phyloP scores from a whole-genome alignment of 2,888 invertebrate species.

The Rhagonycha fulva region DNA sequence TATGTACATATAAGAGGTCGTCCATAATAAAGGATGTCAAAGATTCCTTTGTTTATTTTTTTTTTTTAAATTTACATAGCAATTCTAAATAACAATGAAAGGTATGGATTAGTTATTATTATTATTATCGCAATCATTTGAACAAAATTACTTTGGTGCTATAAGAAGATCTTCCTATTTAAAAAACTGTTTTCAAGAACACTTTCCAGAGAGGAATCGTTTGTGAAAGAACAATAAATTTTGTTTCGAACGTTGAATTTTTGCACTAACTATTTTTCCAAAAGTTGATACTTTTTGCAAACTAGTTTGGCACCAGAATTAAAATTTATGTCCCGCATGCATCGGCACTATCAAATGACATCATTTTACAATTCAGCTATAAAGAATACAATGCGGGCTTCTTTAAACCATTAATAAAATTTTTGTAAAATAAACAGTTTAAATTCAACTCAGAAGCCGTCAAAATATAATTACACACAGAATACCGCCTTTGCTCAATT shows the following conservation, averaged over 20 bases:
- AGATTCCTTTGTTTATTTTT: too few relatives aligned
- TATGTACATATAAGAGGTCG: too few relatives aligned
- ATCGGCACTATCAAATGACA: constrained; percentile 14
- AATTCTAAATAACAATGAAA: not conserved
- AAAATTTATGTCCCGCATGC: constrained; percentile 16
- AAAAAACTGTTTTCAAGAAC: not conserved
- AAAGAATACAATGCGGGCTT: constrained; percentile 15
- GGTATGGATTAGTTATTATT: not conserved
- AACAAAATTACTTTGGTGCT: not conserved
- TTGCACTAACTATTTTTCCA: not conserved
- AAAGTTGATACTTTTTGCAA: constrained; percentile 5
- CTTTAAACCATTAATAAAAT: constrained; percentile 2
- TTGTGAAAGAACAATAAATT: not conserved
- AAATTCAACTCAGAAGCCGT: constrained; percentile 7
- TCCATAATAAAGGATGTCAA: too few relatives aligned
- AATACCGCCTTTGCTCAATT: not conserved
- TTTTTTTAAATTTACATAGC: not conserved
- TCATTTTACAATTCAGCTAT: constrained; percentile 3
- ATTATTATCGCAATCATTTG: not conserved
- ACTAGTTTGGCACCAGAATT: constrained; percentile 16
- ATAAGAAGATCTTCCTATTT: too few relatives aligned
- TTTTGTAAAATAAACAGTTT: constrained; percentile 13
- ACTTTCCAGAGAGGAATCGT: not conserved
- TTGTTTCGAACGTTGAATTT: not conserved
- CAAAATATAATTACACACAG: constrained; percentile 8